Conservation (phyloP, 2,113 vertebrate genomes). For the Pteruthius melanotis region DNA sequence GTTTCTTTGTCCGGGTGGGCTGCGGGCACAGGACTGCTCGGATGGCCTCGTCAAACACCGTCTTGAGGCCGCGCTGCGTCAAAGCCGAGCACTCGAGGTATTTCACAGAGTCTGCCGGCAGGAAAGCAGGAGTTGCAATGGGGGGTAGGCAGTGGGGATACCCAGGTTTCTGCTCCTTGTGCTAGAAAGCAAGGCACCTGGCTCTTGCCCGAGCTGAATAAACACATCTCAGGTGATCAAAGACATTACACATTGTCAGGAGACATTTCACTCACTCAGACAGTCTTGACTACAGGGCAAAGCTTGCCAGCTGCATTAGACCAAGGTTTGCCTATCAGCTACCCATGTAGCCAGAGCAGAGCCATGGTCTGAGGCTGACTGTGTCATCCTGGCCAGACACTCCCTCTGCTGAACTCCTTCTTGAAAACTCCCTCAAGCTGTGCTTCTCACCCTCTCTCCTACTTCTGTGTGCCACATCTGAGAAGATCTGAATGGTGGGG, state of each 20-base stretch:
- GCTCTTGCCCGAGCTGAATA: background rate
- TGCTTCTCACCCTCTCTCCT: background rate
- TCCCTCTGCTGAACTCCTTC: background rate
- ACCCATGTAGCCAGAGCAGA: background rate
- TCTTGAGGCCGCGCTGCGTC: conserved; percentile 89
- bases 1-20: conserved; percentile 80
- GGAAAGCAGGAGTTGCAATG: background rate
- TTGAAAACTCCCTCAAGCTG: background rate
- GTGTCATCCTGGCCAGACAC: background rate
- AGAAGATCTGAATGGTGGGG: background rate
- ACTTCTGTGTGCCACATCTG: background rate
- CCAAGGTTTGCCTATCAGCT: background rate
- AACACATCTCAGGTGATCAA: background rate
- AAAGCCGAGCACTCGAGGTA: conserved; percentile 91
- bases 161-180: background rate
- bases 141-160: background rate
- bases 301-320: background rate
- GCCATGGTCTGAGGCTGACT: background rate
- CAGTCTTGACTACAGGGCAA: background rate
- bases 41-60: conserved; percentile 91
- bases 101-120: conserved; percentile 81
- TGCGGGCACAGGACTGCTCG: conserved; percentile 88
- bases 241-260: background rate
- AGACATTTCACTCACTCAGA: background rate
- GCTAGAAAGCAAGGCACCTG: background rate